Percentiles rank a stretch among this genome's conserved stretches.
Conservation (phyloP, 2,797 vertebrate species). For the Buphagus erythrorhynchus region DNA sequence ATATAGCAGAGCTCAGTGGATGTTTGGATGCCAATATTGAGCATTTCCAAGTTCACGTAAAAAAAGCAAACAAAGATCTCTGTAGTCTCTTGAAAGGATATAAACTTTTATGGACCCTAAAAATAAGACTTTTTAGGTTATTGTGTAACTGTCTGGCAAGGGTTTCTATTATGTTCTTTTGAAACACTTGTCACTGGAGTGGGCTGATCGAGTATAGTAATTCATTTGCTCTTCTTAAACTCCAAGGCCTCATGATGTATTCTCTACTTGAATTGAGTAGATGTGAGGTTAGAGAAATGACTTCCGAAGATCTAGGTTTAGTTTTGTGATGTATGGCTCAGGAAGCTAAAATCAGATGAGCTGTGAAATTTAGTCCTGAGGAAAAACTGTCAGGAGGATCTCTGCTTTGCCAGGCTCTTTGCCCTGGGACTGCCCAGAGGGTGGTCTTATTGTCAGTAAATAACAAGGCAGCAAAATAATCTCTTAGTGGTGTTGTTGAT, state of each 20-base stretch:
- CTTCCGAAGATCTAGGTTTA: background rate
- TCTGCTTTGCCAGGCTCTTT: background rate
- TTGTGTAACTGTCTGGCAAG: background rate
- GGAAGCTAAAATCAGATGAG: background rate
- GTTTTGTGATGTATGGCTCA: background rate
- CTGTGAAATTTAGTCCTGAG: background rate
- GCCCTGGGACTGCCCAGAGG: background rate
- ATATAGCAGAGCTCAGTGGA: background rate
- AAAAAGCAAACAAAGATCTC: background rate
- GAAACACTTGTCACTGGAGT: background rate
- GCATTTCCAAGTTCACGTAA: background rate
- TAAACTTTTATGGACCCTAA: background rate
- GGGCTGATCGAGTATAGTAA: background rate
- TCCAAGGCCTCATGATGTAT: background rate
- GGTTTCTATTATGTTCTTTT: background rate
- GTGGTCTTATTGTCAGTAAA: background rate
- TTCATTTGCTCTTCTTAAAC: background rate
- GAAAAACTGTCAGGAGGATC: background rate
- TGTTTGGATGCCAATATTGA: background rate
- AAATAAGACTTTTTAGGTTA: background rate
- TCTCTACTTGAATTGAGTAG: background rate
- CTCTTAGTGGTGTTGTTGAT: background rate
- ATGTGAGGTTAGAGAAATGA: background rate
- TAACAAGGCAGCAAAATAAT: background rate
- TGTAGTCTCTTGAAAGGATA: background rate